Percentiles rank a stretch among this genome's conserved stretches.
These are phyloP conservation scores for Drepana arcuata DNA, from an alignment of 1,140 invertebrate species.

Conservation along the genomic window DNA sequence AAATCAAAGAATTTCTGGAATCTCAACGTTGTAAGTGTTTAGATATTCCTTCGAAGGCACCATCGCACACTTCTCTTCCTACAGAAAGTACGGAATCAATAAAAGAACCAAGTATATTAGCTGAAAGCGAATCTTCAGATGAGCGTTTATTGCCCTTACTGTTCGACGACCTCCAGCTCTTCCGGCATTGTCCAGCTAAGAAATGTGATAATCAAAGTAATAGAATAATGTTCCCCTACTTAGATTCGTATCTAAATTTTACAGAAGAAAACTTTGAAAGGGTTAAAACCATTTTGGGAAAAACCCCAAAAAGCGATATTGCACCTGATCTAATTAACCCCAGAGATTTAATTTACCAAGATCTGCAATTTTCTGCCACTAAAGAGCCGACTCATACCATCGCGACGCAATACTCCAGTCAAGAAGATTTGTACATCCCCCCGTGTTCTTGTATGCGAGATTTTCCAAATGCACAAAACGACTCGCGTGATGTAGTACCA, in stretches of 20 bases:
- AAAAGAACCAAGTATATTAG: constrained; percentile 14
- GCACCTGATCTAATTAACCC: constrained; percentile 22
- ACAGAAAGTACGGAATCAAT: constrained; percentile 2
- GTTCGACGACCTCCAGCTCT: constrained; percentile 26
- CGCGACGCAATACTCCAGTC: constrained; percentile 51
- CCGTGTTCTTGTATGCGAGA: constrained; percentile 15
- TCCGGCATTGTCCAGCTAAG: constrained; percentile 36
- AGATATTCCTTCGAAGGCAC: background rate
- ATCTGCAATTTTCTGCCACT: constrained; percentile 40
- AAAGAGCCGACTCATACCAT: constrained; percentile 28
- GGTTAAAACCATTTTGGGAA: constrained; percentile 34
- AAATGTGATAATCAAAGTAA: constrained; percentile 29
- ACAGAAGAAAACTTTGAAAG: constrained; percentile 44
- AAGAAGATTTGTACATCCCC: constrained; percentile 22
- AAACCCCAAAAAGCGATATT: constrained; percentile 3
- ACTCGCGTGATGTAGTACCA: too few relatives aligned
- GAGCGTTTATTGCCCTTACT: constrained; percentile 26
- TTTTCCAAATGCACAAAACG: too few relatives aligned
- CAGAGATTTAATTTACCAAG: constrained; percentile 23
- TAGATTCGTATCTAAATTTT: constrained; percentile 43
- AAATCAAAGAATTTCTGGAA: constrained; percentile 41
- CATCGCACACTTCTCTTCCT: background rate
- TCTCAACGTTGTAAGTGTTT: constrained; percentile 36
- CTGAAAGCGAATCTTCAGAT: constrained; percentile 19
- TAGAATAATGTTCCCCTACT: constrained; percentile 27